These are phyloP conservation scores for Tenthredo notha DNA, from an alignment of 2,888 invertebrate genomes.

Conservation along the genomic window DNA sequence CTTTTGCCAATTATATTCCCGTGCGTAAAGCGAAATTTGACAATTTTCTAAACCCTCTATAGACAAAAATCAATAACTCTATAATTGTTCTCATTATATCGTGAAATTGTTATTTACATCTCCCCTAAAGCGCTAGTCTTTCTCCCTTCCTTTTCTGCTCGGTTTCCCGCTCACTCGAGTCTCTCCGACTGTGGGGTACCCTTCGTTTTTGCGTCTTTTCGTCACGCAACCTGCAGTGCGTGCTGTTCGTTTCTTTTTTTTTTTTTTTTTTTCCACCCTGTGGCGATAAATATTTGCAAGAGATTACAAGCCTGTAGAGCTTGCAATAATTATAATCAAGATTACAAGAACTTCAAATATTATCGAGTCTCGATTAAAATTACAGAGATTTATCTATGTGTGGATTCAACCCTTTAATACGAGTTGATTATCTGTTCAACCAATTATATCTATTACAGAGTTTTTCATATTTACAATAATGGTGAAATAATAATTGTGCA, in stretches of 20 bases:
- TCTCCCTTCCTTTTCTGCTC: constrained; percentile 32
- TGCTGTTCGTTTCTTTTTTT: not conserved
- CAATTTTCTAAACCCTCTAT: not conserved
- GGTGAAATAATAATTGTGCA: not conserved
- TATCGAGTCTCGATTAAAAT: not conserved
- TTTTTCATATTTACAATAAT: not conserved
- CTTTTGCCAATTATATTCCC: not conserved
- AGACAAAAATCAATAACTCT: constrained; percentile 52
- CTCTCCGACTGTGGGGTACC: not conserved
- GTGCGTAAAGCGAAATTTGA: not conserved
- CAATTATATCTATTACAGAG: not conserved
- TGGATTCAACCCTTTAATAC: not conserved
- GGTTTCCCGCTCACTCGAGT: not conserved
- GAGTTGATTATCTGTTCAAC: not conserved
- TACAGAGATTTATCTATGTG: not conserved
- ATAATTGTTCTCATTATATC: constrained; percentile 56
- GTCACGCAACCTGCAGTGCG: not conserved
- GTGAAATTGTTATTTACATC: constrained; percentile 55
- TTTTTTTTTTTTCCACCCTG: not conserved
- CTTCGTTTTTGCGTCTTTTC: not conserved
- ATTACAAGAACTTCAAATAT: not conserved
- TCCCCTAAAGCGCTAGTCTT: constrained; percentile 32
- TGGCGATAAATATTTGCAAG: not conserved
- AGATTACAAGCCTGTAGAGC: not conserved
- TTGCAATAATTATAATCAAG: not conserved